Conservation (phyloP, 2,113 vertebrate genomes). For the Trematocara variabile region DNA sequence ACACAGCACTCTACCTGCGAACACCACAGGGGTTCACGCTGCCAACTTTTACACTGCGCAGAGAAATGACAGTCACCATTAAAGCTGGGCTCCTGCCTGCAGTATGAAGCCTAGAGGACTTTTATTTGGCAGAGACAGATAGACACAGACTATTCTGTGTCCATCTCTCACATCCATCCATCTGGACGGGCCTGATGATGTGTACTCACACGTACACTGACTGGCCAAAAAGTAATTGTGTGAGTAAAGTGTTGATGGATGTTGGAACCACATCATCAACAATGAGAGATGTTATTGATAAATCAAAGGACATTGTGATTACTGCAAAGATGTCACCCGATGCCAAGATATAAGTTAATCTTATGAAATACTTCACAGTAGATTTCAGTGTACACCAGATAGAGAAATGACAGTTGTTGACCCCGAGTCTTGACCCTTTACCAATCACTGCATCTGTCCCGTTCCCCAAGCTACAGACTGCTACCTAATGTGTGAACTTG, state of each 20-base stretch:
- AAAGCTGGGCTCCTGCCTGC: constrained; percentile 27
- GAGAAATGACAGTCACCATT: constrained; percentile 36
- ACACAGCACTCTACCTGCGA: constrained; percentile 8
- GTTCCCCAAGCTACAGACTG: neutral
- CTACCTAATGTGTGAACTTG: neutral
- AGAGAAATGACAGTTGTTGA: constrained; percentile 37
- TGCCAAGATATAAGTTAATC: constrained; percentile 26
- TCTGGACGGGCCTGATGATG: constrained; percentile 11
- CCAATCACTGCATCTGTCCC: neutral
- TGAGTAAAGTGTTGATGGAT: constrained; percentile 49
- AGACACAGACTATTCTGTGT: constrained; percentile 8
- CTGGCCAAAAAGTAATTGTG: constrained; percentile 37
- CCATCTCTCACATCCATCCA: constrained; percentile 34
- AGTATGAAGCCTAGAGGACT: constrained; percentile 18
- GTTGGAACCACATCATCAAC: constrained; percentile 25
- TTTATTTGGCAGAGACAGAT: constrained; percentile 55
- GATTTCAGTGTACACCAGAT: neutral
- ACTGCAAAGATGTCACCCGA: constrained; percentile 16
- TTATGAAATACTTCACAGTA: neutral
- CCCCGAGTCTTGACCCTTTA: neutral
- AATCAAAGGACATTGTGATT: constrained; percentile 39
- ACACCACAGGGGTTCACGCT: neutral
- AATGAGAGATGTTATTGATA: constrained; percentile 41
- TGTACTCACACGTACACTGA: neutral
- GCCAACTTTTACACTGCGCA: neutral